These are phyloP conservation scores for Tachyglossus aculeatus DNA, from an alignment of 2,797 vertebrate genomes.

Conservation along the genomic window DNA sequence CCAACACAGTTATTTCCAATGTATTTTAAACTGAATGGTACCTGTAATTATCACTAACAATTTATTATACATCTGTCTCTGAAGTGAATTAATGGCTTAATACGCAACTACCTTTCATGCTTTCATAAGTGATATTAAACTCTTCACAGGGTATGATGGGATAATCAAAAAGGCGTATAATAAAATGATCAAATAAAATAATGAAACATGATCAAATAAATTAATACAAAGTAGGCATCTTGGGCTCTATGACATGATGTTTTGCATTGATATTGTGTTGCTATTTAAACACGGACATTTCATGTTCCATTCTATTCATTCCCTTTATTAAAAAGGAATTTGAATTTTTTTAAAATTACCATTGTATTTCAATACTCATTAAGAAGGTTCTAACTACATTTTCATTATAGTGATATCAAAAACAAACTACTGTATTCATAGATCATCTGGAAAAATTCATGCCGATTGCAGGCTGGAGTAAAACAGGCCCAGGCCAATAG, in stretches of 20 bases:
- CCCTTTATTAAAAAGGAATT: conserved; percentile 19
- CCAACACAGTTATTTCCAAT: no score
- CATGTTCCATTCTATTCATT: neutral
- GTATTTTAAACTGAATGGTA: no score
- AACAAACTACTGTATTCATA: neutral
- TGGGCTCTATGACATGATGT: neutral
- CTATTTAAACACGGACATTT: neutral
- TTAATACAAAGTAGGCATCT: neutral
- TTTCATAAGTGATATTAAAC: neutral
- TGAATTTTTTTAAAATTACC: conserved; percentile 1
- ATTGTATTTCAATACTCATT: neutral
- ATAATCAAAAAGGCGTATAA: neutral
- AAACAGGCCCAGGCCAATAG: neutral
- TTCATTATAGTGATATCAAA: neutral
- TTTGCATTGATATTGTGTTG: neutral
- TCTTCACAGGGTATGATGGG: conserved; percentile 1
- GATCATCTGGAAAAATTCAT: neutral
- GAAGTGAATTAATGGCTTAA: no score
- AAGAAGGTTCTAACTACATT: neutral
- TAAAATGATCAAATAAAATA: conserved; percentile 5
- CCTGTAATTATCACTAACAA: no score
- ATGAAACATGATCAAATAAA: neutral
- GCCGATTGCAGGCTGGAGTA: neutral
- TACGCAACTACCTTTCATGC: no score
- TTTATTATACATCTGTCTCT: no score